Percentiles rank a stretch among this genome's conserved stretches.
Conservation (phyloP, 2,888 invertebrate genomes). For the Conistra vaccinii region DNA sequence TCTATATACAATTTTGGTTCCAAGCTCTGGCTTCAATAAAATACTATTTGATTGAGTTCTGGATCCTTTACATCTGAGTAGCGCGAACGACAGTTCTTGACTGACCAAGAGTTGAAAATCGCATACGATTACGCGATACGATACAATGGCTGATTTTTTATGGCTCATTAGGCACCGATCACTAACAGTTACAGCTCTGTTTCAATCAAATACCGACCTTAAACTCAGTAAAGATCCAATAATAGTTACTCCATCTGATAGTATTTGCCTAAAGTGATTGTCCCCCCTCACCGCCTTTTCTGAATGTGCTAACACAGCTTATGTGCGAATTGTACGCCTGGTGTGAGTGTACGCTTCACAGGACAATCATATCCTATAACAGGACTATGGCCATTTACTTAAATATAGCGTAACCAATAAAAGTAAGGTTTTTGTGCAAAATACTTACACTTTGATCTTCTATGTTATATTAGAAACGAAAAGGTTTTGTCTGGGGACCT, state of each 20-base stretch:
- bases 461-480: background rate
- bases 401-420: slow-evolving; percentile 9
- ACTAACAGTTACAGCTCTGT: background rate
- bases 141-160: background rate
- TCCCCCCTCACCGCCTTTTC: slow-evolving; percentile 70
- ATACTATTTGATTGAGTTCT: slow-evolving; percentile 16
- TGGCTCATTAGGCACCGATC: background rate
- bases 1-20: slow-evolving; percentile 32
- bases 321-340: slow-evolving; percentile 68
- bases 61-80: slow-evolving; percentile 24
- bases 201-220: slow-evolving; percentile 15
- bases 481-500: background rate
- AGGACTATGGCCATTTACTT: slow-evolving; percentile 42
- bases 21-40: slow-evolving; percentile 45
- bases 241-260: slow-evolving; percentile 23
- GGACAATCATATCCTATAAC: slow-evolving; percentile 38
- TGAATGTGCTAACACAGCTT: slow-evolving; percentile 77
- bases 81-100: background rate
- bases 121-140: too few relatives aligned
- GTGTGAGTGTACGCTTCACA: slow-evolving; percentile 63
- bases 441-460: slow-evolving; percentile 35
- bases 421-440: slow-evolving; percentile 54
- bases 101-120: background rate
- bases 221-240: slow-evolving; percentile 13
- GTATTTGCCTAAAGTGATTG: slow-evolving; percentile 53